Percentiles rank a stretch among this genome's conserved stretches.
phyloP scores from a whole-genome alignment of 2,113 vertebrate species.

The Aphelocoma coerulescens region DNA sequence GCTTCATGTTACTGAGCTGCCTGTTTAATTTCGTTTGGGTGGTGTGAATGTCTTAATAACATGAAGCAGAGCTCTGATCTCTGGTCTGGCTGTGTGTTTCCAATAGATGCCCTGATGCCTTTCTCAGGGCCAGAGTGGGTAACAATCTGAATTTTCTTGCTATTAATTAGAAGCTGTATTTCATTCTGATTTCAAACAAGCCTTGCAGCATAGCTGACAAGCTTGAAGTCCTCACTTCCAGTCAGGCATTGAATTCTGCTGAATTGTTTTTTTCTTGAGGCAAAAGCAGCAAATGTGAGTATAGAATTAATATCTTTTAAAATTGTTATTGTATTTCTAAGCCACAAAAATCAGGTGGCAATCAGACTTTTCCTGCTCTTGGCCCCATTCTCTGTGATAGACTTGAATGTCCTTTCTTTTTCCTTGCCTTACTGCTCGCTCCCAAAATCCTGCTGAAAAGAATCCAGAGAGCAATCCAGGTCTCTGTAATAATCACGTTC shows the following conservation, averaged over 20 bases:
- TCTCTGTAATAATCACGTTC: not conserved
- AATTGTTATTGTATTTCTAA: not conserved
- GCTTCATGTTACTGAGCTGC: not conserved
- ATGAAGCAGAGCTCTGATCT: not conserved
- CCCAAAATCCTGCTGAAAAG: not conserved
- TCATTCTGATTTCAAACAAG: not conserved
- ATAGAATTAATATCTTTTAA: not conserved
- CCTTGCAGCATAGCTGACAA: not conserved
- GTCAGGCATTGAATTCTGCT: conserved; percentile 19
- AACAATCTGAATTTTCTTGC: not conserved
- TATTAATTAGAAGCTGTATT: not conserved
- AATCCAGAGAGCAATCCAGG: not conserved
- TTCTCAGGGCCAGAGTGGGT: not conserved
- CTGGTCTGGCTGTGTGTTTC: not conserved
- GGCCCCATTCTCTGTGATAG: not conserved
- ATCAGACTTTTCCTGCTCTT: not conserved
- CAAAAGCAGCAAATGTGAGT: conserved; percentile 3
- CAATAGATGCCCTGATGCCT: not conserved
- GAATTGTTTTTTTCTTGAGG: conserved; percentile 49
- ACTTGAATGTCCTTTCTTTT: not conserved
- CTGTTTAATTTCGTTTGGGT: not conserved
- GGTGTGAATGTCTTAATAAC: not conserved
- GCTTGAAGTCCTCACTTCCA: not conserved
- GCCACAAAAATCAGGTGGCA: not conserved
- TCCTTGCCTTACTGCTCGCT: not conserved